Evolutionary conservation across 1,140 invertebrate genomes (phyloP), one percentile per base, ranked within the genome.

Genomic region (Carposina sasakii): DNA sequence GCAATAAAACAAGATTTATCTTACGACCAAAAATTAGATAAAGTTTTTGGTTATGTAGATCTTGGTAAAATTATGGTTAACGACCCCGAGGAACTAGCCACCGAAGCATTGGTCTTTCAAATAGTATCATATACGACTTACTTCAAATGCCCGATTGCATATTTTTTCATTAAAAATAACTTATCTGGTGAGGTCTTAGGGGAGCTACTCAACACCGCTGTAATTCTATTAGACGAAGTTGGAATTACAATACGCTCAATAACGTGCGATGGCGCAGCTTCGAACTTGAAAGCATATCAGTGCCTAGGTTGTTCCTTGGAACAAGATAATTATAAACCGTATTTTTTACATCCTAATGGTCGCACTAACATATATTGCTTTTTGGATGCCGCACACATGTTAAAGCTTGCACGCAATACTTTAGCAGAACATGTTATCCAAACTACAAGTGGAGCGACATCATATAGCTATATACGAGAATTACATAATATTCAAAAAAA

Each of bases 101-200:
- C 52, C 0, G 65, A 59, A 39, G 48, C 30, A 1, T 36, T 62
- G 2, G 17, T 62, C 22, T 40, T 64, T 20, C 34, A 43, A 42
- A 56, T 64, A 16, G 65, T 68, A 2, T 53, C 48, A 5, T 65
- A 45, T 22, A 57, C 44, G 4, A 23, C 5, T 28, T 40, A 36
- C 45, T 49, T 52, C 36, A 57, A 57, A 57, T 52, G 45, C 10
- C 58, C 57, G 1, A 54, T 70, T 12, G 67, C 50, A 6, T 70
- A 67, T 43, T 64, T 67, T 50, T 57, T 67, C 15, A 55, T 54
- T 10, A 52, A 57, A n/a, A n/a, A n/a, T 28, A 52, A 58, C 39
- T 26, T 60, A 45, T 41, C 40, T 33, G 55, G 54, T n/a, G 12
- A 51, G 19, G 12, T 59, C 10, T 50, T 59, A 43, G 9, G 26